Base-by-base conservation (phyloP, 2,888 invertebrate species). In the Andrena marginata region DNA sequence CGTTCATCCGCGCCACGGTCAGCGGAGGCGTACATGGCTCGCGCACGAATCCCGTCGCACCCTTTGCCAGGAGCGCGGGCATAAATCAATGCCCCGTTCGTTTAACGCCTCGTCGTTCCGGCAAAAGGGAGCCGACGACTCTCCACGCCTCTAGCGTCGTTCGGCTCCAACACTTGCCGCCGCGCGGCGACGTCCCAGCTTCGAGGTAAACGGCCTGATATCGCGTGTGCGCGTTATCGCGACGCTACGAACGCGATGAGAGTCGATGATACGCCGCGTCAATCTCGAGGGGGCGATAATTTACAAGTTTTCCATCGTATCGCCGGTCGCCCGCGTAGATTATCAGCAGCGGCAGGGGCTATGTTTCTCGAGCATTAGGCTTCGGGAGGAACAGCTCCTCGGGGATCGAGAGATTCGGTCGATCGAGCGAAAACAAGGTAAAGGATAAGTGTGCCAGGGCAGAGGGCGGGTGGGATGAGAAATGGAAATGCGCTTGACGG, bases 41-140 rank as follows among this genome's bases (percentile, higher is more conserved):
- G 62, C 65, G 49, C 42, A 68, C 63, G 62, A 63, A 54, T 56
- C 77, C 62, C 49, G 49, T n/a, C 69, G 69, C 54, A 16, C 68
- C 35, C 67, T 51, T 65, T 23, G 70, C 59, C 20, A 13, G 42
- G 16, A 60, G 60, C 49, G 72, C 76, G 62, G 83, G 86, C 87
- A 86, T 91, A 90, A 91, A 90, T 91, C 91, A 90, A 90, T 84
- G 91, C 89, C 87, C 85, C 81, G 82, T 90, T 85, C 88, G 88
- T 85, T 88, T 86, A 89, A 85, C 85, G 85, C 85, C 84, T 87
- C 84, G 85, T 78, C 80, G 81, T 81, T 76, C 60, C 76, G 54
- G 54, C 59, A 64, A 78, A 74, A 79, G 42, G 60, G 10, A 42
- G 54, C 70, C 72, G 59, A 54, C 74, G 70, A 70, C 63, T 56